Conservation (phyloP, 2,797 vertebrate genomes). For the Neostethus bicornis region DNA sequence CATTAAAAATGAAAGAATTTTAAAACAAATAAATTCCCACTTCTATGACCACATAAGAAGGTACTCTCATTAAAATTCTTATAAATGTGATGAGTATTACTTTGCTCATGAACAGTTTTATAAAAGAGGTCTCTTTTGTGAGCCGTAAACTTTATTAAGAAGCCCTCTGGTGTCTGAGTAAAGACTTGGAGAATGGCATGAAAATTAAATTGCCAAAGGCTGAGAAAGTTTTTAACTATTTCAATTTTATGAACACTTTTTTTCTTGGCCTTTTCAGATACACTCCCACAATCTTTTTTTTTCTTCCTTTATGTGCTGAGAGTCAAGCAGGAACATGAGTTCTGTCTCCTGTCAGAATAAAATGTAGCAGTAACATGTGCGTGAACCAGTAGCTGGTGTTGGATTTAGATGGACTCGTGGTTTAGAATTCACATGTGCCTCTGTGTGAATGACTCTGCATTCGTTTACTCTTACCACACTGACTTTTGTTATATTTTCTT, state of each 20-base stretch:
- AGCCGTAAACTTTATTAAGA: neutral
- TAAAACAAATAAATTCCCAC: slow-evolving; percentile 3
- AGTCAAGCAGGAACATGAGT: neutral
- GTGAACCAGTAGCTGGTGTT: neutral
- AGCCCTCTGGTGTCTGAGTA: neutral
- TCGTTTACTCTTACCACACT: neutral
- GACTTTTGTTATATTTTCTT: too few species aligned
- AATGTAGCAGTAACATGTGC: too few species aligned
- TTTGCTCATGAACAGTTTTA: neutral
- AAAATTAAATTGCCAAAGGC: too few species aligned
- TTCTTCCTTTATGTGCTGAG: too few species aligned
- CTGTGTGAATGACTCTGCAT: neutral
- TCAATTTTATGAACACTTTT: too few species aligned
- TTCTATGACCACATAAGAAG: neutral
- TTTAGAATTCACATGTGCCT: neutral
- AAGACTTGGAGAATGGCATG: neutral
- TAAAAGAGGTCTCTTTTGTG: neutral
- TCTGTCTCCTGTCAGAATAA: too few species aligned
- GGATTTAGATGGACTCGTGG: neutral
- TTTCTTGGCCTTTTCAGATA: too few species aligned
- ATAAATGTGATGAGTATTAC: neutral
- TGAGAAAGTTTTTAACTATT: too few species aligned
- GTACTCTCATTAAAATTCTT: too few species aligned
- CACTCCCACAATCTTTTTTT: too few species aligned
- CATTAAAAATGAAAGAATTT: slow-evolving; percentile 23